Evolutionary conservation across 2,113 vertebrate species (phyloP).

Genomic region (Sebastes fasciatus): DNA sequence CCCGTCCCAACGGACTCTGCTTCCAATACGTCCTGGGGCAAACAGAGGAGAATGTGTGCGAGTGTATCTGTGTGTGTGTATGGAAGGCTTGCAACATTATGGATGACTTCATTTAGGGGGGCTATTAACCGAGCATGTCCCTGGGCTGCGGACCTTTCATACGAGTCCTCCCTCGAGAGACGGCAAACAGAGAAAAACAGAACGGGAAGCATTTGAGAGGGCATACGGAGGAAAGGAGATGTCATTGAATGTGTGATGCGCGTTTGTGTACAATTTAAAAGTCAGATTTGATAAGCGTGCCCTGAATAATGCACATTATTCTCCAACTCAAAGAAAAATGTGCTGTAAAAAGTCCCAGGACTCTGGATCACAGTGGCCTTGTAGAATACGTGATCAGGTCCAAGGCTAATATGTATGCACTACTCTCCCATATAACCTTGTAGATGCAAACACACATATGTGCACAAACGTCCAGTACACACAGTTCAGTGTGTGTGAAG

Average conservation of each 20-base stretch:
- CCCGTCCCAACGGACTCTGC: slow-evolving; percentile 43
- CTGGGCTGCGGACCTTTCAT: slow-evolving; percentile 70
- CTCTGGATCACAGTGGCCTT: slow-evolving; percentile 2
- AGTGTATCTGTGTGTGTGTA: slow-evolving; percentile 22
- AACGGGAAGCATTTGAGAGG: slow-evolving; percentile 53
- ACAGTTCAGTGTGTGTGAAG: slow-evolving; percentile 13
- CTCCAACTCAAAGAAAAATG: slow-evolving; percentile 46
- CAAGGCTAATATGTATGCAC: slow-evolving; percentile 38
- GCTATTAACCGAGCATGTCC: slow-evolving; percentile 78
- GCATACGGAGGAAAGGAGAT: slow-evolving; percentile 42
- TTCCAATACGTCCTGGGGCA: slow-evolving; percentile 60
- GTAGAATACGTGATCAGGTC: slow-evolving; percentile 63
- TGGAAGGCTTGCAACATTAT: slow-evolving; percentile 66
- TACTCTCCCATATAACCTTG: slow-evolving; percentile 57
- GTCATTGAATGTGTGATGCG: slow-evolving; percentile 66
- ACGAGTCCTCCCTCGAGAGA: slow-evolving; percentile 55
- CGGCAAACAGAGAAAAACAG: slow-evolving; percentile 49
- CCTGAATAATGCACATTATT: slow-evolving; percentile 66
- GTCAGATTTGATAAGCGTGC: slow-evolving; percentile 71
- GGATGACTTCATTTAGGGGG: slow-evolving; percentile 78
- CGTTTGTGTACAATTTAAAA: slow-evolving; percentile 78
- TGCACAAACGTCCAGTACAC: neutral
- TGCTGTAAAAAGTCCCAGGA: slow-evolving; percentile 57
- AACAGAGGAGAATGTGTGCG: slow-evolving; percentile 17
- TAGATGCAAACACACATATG: slow-evolving; percentile 17